Conservation (phyloP, 2,888 invertebrate species). For the Adelphocoris suturalis region DNA sequence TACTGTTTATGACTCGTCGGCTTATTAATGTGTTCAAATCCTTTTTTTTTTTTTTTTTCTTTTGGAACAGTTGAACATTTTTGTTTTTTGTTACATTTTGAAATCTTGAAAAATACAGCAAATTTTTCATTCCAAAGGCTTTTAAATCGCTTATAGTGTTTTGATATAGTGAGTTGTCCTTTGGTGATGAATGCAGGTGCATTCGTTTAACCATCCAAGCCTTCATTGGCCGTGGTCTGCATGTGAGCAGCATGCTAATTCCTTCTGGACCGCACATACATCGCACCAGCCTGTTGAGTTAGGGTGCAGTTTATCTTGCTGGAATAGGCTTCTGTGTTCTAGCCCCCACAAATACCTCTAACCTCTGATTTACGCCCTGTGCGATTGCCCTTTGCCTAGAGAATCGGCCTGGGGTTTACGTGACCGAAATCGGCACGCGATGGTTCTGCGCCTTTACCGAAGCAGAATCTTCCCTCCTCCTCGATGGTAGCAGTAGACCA, state of each 20-base stretch:
- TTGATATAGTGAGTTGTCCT: too few relatives aligned
- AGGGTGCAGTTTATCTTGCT: not conserved
- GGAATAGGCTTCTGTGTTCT: not conserved
- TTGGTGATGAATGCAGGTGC: too few relatives aligned
- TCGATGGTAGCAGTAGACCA: not conserved
- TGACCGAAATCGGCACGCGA: conserved; percentile 32
- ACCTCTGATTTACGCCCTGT: conserved; percentile 9
- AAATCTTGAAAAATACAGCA: too few relatives aligned
- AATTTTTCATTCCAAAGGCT: too few relatives aligned
- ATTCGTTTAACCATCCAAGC: too few relatives aligned
- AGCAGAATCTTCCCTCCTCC: not conserved
- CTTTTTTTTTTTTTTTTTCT: too few relatives aligned
- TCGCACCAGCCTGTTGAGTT: not conserved
- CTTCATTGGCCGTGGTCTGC: too few relatives aligned
- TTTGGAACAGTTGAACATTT: too few relatives aligned
- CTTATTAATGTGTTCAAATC: too few relatives aligned
- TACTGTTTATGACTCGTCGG: too few relatives aligned
- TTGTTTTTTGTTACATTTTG: too few relatives aligned
- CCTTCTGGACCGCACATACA: not conserved
- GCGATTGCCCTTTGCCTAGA: not conserved
- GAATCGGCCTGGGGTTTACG: conserved; percentile 27
- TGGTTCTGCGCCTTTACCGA: not conserved
- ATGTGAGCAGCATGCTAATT: conserved; percentile 12
- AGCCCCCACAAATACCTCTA: not conserved
- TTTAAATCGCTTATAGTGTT: too few relatives aligned